Percentiles rank a stretch among this genome's conserved stretches.
These are phyloP conservation scores for Frieseomelitta varia DNA, from an alignment of 1,140 invertebrate genomes.

Conservation along the genomic window DNA sequence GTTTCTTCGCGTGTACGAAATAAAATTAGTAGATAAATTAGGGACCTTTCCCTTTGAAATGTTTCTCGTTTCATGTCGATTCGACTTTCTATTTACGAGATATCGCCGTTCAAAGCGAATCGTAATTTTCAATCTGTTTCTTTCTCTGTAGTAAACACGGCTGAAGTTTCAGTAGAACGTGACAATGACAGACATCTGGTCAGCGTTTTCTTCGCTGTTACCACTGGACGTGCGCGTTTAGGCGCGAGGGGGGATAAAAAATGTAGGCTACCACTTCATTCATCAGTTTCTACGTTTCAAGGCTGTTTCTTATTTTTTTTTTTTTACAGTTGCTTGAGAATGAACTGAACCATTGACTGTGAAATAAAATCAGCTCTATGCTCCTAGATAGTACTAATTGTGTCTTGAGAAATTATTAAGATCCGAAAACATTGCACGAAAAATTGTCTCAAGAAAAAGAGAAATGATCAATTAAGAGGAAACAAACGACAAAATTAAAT, in stretches of 20 bases:
- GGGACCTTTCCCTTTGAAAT: not conserved
- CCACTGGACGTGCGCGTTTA: not conserved
- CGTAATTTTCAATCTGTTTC: not conserved
- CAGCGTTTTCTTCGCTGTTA: not conserved
- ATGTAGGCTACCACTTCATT: not conserved
- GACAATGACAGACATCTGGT: not conserved
- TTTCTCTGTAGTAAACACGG: not conserved
- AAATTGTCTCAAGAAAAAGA: no score
- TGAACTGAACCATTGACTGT: not conserved
- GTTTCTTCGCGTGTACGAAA: no score
- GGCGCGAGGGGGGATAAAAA: not conserved
- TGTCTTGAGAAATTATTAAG: not conserved
- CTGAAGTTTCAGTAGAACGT: not conserved
- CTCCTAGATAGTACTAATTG: not conserved
- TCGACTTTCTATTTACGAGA: not conserved
- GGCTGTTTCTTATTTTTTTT: not conserved
- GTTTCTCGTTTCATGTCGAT: not conserved
- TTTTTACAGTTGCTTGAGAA: not conserved
- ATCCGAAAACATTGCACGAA: no score
- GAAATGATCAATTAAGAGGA: no score
- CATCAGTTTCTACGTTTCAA: not conserved
- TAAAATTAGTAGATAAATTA: not conserved
- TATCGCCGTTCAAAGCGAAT: not conserved
- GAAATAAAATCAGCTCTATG: not conserved
- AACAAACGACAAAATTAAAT: no score